A percentile compares a stretch with the other conserved stretches of the same genome.
These are phyloP conservation scores for Rhodeus uyekii DNA, from an alignment of 2,797 vertebrate genomes.

Conservation along the genomic window DNA sequence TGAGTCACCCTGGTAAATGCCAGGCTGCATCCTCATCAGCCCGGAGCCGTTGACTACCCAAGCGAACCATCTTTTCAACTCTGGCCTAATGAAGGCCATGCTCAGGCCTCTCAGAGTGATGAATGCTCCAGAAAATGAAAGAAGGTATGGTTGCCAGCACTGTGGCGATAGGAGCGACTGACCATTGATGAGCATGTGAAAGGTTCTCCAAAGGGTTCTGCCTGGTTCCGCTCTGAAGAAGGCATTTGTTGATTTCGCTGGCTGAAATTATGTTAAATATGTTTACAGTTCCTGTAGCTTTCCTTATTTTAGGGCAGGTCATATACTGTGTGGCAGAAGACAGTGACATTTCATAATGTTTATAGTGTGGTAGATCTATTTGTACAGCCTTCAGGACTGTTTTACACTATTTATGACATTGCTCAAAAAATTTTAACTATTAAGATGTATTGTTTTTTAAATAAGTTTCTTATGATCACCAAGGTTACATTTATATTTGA, in stretches of 20 bases:
- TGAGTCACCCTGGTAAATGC: constrained; percentile 50
- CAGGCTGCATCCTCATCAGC: constrained; percentile 43
- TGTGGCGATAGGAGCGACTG: background rate
- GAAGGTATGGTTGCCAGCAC: background rate
- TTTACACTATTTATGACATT: too few species aligned
- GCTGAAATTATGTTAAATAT: constrained; percentile 53
- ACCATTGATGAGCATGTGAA: background rate
- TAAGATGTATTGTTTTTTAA: background rate
- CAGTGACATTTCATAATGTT: background rate
- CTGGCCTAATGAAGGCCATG: constrained; percentile 43
- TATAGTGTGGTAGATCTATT: background rate
- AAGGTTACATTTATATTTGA: too few species aligned
- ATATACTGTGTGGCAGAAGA: background rate
- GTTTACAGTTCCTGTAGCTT: constrained; percentile 44
- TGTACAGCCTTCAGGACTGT: background rate
- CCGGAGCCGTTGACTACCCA: constrained; percentile 26
- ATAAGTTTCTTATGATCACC: too few species aligned
- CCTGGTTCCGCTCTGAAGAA: too few species aligned
- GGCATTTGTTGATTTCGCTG: constrained; percentile 43
- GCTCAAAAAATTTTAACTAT: background rate
- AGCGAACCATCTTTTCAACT: constrained; percentile 38
- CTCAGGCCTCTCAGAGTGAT: constrained; percentile 19
- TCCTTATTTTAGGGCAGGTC: constrained; percentile 19
- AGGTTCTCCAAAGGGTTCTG: too few species aligned
- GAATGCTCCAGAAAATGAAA: background rate